A percentile compares a stretch with the other conserved stretches of the same genome.
phyloP scores from a whole-genome alignment of 2,888 invertebrate species.

The Iphiclides podalirius region DNA sequence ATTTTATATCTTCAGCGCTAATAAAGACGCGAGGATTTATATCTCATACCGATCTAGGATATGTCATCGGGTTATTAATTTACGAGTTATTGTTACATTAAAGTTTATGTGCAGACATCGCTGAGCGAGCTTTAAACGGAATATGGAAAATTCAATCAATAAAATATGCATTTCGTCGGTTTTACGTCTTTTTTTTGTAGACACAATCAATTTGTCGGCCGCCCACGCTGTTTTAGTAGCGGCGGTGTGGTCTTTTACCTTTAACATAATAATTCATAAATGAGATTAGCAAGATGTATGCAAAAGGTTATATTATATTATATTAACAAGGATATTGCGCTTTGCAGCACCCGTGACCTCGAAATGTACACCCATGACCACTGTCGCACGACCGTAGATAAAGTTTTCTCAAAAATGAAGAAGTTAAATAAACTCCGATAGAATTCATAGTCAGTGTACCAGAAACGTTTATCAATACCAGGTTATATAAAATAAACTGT shows the following conservation, averaged over 20 bases:
- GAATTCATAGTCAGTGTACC: too few relatives aligned
- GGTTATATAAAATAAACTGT: too few relatives aligned
- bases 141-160: slow-evolving; percentile 18
- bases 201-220: slow-evolving; percentile 13
- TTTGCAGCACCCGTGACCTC: not conserved
- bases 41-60: not conserved
- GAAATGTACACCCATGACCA: too few relatives aligned
- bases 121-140: slow-evolving; percentile 4
- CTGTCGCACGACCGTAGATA: too few relatives aligned
- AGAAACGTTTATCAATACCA: too few relatives aligned
- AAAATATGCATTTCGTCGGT: slow-evolving; percentile 18
- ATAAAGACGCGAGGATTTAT: slow-evolving; percentile 1
- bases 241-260: not conserved
- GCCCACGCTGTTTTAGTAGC: slow-evolving; percentile 9
- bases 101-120: slow-evolving; percentile 3
- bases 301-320: not conserved
- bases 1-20: too few relatives aligned
- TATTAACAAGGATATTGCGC: not conserved
- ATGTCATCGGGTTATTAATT: slow-evolving; percentile 11
- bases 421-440: too few relatives aligned
- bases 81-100: slow-evolving; percentile 13
- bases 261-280: slow-evolving; percentile 4
- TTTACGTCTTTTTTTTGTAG: slow-evolving; percentile 10
- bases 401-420: too few relatives aligned
- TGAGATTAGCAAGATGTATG: not conserved